These are phyloP conservation scores for Andrena minutula DNA, from an alignment of 2,888 invertebrate species.

Conservation along the genomic window DNA sequence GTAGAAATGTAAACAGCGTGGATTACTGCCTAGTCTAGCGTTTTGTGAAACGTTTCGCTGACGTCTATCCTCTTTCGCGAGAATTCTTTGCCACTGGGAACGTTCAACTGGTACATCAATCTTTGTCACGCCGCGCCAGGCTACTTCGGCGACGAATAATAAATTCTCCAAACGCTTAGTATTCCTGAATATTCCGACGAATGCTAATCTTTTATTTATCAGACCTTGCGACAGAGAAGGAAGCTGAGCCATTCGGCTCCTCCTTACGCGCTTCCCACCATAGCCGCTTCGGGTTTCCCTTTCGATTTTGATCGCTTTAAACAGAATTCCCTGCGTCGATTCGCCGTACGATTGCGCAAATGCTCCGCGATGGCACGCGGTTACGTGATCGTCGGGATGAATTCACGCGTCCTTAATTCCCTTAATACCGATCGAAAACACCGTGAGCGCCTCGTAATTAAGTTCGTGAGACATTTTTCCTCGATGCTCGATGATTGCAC, in stretches of 20 bases:
- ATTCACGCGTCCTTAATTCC: conserved; percentile 5
- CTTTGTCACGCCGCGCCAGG: neutral
- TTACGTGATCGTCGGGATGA: neutral
- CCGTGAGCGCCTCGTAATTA: neutral
- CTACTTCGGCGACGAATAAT: conserved; percentile 18
- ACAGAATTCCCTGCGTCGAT: neutral
- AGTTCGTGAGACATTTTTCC: neutral
- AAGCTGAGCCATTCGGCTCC: neutral
- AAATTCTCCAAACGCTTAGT: conserved; percentile 19
- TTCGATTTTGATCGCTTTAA: neutral
- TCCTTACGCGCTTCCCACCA: neutral
- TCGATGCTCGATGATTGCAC: neutral
- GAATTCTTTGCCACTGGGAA: neutral
- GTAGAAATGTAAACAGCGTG: conserved; percentile 7
- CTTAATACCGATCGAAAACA: neutral
- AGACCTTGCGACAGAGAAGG: conserved; percentile 21
- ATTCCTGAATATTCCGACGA: conserved; percentile 15
- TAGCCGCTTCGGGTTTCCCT: neutral
- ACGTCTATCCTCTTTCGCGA: too few relatives aligned
- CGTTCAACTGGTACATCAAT: neutral
- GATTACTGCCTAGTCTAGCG: neutral
- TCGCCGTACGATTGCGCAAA: neutral
- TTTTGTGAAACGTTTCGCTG: neutral
- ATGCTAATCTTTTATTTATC: conserved; percentile 50
- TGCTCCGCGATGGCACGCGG: neutral